Base-by-base conservation (phyloP, 2,888 invertebrate species). In the Phanerotoma sp. region DNA sequence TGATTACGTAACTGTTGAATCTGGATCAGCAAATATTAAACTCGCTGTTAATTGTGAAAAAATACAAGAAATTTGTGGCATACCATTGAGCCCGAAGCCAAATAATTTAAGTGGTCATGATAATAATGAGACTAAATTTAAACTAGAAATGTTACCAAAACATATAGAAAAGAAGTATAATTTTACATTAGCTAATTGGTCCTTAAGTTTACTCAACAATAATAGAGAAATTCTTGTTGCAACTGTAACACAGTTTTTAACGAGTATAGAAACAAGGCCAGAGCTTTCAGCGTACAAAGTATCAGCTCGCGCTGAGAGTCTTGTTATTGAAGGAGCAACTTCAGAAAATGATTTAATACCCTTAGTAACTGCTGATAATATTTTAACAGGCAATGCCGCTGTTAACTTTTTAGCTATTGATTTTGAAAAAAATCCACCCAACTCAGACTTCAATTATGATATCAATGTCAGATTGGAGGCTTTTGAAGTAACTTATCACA, bases 401-500 rank as follows among this genome's bases (percentile, higher is more conserved):
- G 83, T 85, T 15, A 88, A 88, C 71, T 84, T 90, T 55, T 80
- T 92, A 57, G 85, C 88, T 0, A 71, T 89, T 25, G 90, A 91
- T 71, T 81, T 89, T 62, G 90, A 91, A 72, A 85, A 84, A 70
- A 85, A 87, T 68, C 87, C 88, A 0, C 72, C 81, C 6, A 83
- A 82, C 62, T 80, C 82, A 5, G 84, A 85, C 54, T 86, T 86
- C 20, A 86, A 87, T 66, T 86, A 86, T 66, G 86, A 86, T 10
- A 72, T 91, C 2, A 83, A 82, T 51, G 80, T 87, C 48, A 79
- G 83, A 52, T 77, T 91, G 70, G 89, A 91, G 71, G 86, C 90
- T 0, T 79, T 91, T 16, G 91, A 91, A 77, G 78, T 89, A 41
- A 82, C 87, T 11, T 91, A 91, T 76, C 84, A 91, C 69, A 87